A percentile compares a stretch with the other conserved stretches of the same genome.
These are phyloP conservation scores for Pachyrhynchus sulphureomaculatus DNA, from an alignment of 1,140 invertebrate species.

Conservation along the genomic window DNA sequence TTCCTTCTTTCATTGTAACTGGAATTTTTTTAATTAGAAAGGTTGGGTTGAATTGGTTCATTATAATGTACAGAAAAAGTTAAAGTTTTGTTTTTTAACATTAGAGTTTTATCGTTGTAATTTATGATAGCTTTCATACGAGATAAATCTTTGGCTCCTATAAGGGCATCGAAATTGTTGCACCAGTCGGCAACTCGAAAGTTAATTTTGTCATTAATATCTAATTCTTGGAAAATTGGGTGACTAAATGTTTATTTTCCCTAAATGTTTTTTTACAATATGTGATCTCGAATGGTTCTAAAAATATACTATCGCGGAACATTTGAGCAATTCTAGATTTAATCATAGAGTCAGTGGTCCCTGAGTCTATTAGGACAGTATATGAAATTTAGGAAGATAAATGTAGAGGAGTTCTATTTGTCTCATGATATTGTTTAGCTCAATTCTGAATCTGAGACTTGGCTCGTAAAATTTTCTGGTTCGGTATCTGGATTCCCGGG, in stretches of 20 bases:
- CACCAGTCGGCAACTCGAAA: background rate
- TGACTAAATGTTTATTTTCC: background rate
- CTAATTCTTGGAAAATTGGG: conserved; percentile 3
- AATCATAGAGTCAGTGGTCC: background rate
- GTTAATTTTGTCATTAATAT: background rate
- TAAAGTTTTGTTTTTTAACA: too few species aligned
- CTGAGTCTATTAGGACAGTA: background rate
- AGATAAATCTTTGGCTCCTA: too few species aligned
- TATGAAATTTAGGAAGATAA: too few species aligned
- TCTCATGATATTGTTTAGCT: too few species aligned
- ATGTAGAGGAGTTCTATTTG: too few species aligned
- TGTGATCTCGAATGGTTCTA: background rate
- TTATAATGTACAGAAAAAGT: too few species aligned
- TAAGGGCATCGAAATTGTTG: background rate
- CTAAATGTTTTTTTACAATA: background rate
- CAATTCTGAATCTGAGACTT: too few species aligned
- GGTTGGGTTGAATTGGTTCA: too few species aligned
- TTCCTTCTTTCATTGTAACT: background rate
- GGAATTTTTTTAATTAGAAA: background rate
- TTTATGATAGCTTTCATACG: too few species aligned
- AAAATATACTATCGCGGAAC: background rate
- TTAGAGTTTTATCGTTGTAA: conserved; percentile 6
- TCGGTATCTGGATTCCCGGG: too few species aligned
- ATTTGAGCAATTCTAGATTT: background rate
- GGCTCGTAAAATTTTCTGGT: too few species aligned